Base-by-base conservation (phyloP, 2,797 vertebrate genomes). In the Mormyrus proboscirostris region DNA sequence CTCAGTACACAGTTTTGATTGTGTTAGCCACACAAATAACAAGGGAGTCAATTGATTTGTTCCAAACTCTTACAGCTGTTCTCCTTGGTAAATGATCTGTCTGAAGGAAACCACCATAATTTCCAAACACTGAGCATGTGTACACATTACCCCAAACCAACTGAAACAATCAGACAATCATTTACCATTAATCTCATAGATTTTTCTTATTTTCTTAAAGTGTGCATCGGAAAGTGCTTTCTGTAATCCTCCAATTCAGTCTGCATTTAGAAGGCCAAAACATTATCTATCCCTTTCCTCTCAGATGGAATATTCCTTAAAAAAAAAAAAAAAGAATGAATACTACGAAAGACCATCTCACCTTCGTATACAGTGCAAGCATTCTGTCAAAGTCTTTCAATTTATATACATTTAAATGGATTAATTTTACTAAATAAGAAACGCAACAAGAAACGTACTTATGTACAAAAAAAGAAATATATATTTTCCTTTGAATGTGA, bases 401-500 rank as follows among this genome's bases (percentile, higher is more conserved):
- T 69, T 65, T 89, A 90, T 89, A 90, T 87, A 87, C 50, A 89
- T 83, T 33, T 65, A 38, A 86, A 90, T 89, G 88, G 88, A 89
- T 89, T 87, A 50, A 83, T 90, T 83, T 83, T 19, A 41, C 90
- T 87, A 82, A 51, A 76, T 91, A 91, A 92, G 92, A 87, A 87
- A 87, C 76, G 25, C 38, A 93, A 76, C 91, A 91, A 92, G 92
- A 87, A 87, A 87, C 76, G 25, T 49, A 93, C 90, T 91, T 96
- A 96, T 96, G 96, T 98, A 98, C 96, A 98, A 98, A 98, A 98
- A 98, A 98, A 98, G 97, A 98, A 98, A 98, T 98, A 98, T 98
- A 98, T 96, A 89, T 53, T 38, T 89, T 91, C 25, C 92, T 91
- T 90, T 94, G 65, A 88, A 94, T 97, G 93, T 92, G 94, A 95